Base-by-base conservation (phyloP, 2,797 vertebrate species). In the Cheirogaleus major region DNA sequence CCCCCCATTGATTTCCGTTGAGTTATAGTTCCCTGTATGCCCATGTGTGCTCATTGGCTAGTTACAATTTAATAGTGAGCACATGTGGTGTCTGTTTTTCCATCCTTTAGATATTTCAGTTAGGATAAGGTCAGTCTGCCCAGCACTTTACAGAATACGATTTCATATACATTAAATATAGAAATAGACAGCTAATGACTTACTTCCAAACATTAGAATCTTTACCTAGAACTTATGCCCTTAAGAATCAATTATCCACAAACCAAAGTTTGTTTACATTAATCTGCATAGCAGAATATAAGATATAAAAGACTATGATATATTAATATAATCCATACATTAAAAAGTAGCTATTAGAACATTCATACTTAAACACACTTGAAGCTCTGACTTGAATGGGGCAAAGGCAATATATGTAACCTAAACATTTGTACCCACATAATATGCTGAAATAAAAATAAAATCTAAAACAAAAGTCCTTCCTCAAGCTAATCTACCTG, bases 241-340 rank as follows among this genome's bases (percentile, higher is more conserved):
- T 86, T 90, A 93, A 93, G 59, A 94, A 94, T 92, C 61, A 95
- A 14, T 65, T 84, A 87, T 50, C 87, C 63, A 80, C 25, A 63
- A 45, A 72, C 22, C 50, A 87, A 92, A 88, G 59, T 75, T 76
- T 80, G 67, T 89, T 75, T 57, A 57, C 22, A 87, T 52, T 95
- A 95, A 93, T 83, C 82, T 81, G 89, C 17, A 38, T 27, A 67
- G n/a, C 18, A n/a, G n/a, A 93, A 41, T 76, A 67, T 4, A 55
- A 87, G 41, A 79, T 81, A 87, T 57, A 70, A 86, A 93, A 72
- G 22, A 55, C 41, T 65, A 70, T 72, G 85, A 93, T 81, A 80
- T 63, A 89, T n/a, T 89, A 57, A 95, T 84, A 94, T 83, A 94
- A 91, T 89, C 18, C 52, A 90, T 65, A 69, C 27, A 43, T 67